These are phyloP conservation scores for Samia ricini DNA, from an alignment of 1,140 invertebrate species.

Conservation along the genomic window DNA sequence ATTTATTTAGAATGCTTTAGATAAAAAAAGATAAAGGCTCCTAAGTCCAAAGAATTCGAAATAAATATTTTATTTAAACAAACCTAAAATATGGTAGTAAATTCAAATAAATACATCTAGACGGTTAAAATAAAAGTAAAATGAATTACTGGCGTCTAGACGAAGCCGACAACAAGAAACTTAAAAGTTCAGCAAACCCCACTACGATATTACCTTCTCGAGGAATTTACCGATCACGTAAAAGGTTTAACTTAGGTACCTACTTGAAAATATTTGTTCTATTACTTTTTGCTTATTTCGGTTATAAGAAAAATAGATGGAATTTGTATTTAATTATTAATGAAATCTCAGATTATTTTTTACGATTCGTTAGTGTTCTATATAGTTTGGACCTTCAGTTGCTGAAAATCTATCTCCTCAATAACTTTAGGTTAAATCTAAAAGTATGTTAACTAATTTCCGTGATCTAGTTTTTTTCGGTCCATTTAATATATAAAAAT, in stretches of 20 bases:
- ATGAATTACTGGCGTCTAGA: constrained; percentile 8
- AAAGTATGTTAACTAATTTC: no score
- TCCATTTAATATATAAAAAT: no score
- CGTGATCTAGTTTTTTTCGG: no score
- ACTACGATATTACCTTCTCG: neutral
- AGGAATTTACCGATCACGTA: neutral
- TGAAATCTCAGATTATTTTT: no score
- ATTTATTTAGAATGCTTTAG: no score
- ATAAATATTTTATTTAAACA: neutral
- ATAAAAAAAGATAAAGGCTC: no score
- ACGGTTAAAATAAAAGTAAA: neutral
- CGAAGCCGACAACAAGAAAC: constrained; percentile 1
- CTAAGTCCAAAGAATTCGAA: no score
- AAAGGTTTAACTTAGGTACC: neutral
- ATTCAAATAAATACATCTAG: neutral
- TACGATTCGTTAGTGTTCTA: no score
- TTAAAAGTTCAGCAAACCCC: neutral
- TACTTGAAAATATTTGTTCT: neutral
- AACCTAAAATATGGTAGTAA: neutral
- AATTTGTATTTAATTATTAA: neutral
- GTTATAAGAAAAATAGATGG: neutral
- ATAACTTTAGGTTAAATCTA: no score
- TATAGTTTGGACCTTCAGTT: no score
- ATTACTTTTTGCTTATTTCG: neutral
- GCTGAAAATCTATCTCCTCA: no score